Evolutionary conservation across 2,797 vertebrate species (phyloP).

Genomic region (Hapalemur alaotrensis): DNA sequence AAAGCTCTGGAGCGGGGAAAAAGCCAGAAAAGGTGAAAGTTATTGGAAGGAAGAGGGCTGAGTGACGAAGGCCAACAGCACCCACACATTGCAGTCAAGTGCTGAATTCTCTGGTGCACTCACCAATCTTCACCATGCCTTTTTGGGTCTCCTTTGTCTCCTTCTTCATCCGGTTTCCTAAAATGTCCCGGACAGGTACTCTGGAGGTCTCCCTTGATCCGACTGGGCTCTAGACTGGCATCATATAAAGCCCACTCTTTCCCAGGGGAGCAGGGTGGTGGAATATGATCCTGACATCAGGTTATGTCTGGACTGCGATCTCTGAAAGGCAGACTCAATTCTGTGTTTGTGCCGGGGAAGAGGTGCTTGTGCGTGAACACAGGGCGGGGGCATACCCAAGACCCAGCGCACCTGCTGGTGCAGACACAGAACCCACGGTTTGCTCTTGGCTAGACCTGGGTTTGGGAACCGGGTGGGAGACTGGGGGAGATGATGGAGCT

Average conservation of each 20-base stretch:
- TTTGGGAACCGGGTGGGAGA: neutral
- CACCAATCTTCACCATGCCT: rapidly evolving
- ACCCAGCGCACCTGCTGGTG: too few relatives aligned
- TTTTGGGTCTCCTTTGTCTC: neutral
- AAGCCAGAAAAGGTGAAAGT: neutral
- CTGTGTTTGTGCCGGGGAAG: neutral
- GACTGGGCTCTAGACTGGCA: neutral
- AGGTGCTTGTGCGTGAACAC: neutral
- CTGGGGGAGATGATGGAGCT: rapidly evolving
- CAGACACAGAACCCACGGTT: neutral
- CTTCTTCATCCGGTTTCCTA: neutral
- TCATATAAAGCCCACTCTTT: neutral
- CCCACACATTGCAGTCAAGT: too few relatives aligned
- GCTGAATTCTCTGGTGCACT: neutral
- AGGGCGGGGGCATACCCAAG: rapidly evolving
- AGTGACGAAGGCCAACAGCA: neutral
- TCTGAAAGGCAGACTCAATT: neutral
- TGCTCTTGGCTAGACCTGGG: neutral
- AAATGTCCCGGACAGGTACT: neutral
- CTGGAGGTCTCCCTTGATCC: too few relatives aligned
- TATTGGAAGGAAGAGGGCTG: too few relatives aligned
- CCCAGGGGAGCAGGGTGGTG: neutral
- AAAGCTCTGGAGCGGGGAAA: neutral
- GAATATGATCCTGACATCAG: neutral
- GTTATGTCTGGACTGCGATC: neutral